Evolutionary conservation across 2,113 vertebrate genomes (phyloP), one percentile per base, ranked within the genome.

Genomic region (Piprites chloris): DNA sequence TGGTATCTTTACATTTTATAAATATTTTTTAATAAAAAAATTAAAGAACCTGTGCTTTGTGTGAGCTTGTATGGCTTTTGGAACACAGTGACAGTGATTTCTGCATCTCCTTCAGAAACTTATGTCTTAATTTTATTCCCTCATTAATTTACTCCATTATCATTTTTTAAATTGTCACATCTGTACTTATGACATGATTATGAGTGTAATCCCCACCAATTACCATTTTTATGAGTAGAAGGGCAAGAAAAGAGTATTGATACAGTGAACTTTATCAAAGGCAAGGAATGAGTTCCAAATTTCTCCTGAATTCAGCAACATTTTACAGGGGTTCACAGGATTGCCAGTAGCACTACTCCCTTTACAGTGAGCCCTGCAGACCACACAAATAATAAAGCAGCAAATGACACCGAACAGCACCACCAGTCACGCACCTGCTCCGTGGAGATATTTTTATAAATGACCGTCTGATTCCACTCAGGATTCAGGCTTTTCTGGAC

Each of bases 391-490:
- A 75, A 49, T 3, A 85, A 35, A 76, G 56, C 12, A 90, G 63
- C 27, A 93, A 61, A 81, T 2, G 44, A n/a, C 59, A 74, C 37
- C 35, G 67, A 68, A 73, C 39, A 47, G 55, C 47, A 33, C 15
- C 50, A 79, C 65, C 47, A 73, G 65, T 65, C 86, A 95, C 96
- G 27, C 98, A 99, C 99, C 99, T 99, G 99, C 91, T 99, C 99
- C 68, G 98, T 90, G 91, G 99, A 99, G 96, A 99, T 99, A 95
- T 99, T 99, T 98, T 99, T 99, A 97, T 99, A 99, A 97, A 99
- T 99, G 87, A 99, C 99, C 5, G 99, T 99, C 98, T 99, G 99
- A 98, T 99, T 99, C 99, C 99, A 99, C 93, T 99, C 99, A 56
- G 99, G 99, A 97, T 99, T 99, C 98, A 99, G 96, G 93, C 99